These are phyloP conservation scores for Corapipo altera DNA, from an alignment of 2,113 vertebrate species.

Conservation along the genomic window DNA sequence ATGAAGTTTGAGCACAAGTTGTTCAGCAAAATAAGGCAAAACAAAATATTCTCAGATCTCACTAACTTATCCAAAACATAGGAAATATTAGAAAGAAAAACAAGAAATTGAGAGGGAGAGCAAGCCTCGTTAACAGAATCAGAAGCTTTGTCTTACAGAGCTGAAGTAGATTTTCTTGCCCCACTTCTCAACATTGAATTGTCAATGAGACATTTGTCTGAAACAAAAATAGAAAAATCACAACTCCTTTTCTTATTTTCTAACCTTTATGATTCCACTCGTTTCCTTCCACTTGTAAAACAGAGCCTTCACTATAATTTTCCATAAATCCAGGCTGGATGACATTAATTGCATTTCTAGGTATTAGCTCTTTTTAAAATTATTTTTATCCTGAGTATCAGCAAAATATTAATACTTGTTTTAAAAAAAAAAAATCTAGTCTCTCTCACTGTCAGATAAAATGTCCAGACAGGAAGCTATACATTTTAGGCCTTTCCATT, in stretches of 20 bases:
- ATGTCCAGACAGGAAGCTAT: background rate
- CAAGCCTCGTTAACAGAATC: background rate
- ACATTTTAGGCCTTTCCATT: background rate
- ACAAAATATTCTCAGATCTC: slow-evolving; percentile 17
- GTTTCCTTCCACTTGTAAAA: background rate
- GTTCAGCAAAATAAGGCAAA: background rate
- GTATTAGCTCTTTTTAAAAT: background rate
- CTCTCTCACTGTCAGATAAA: background rate
- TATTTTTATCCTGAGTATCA: background rate
- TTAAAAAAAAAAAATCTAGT: background rate
- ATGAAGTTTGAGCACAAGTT: background rate
- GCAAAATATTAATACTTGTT: background rate
- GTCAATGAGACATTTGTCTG: background rate
- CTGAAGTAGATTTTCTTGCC: background rate
- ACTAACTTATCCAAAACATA: slow-evolving; percentile 21
- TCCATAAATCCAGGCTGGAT: background rate
- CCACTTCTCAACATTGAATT: background rate
- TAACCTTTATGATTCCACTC: background rate
- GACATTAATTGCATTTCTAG: background rate
- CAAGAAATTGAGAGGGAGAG: background rate
- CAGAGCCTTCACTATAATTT: background rate
- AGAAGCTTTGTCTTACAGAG: background rate
- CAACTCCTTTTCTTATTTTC: background rate
- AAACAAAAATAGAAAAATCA: background rate
- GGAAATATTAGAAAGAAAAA: slow-evolving; percentile 36